phyloP scores from a whole-genome alignment of 2,888 invertebrate genomes.

The Lithophane leautieri region DNA sequence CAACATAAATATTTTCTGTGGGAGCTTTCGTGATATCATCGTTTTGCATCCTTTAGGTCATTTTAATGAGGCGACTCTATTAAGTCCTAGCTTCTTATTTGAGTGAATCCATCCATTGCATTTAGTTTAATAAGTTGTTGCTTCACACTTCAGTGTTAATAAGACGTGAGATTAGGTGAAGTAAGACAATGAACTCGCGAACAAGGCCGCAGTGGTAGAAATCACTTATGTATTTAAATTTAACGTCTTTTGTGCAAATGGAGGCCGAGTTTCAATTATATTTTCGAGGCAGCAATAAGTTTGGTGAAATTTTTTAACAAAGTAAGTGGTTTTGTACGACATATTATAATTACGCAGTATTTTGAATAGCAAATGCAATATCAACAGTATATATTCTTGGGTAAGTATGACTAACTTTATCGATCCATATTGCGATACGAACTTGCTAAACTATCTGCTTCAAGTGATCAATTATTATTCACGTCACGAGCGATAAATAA shows the following conservation, averaged over 20 bases:
- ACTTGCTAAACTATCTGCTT: conserved; percentile 39
- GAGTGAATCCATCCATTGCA: not conserved
- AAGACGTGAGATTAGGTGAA: conserved; percentile 62
- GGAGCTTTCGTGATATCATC: conserved; percentile 43
- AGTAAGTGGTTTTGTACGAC: not conserved
- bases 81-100: conserved; percentile 5
- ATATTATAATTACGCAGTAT: not conserved
- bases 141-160: conserved; percentile 48
- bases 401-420: conserved; percentile 36
- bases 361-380: conserved; percentile 28
- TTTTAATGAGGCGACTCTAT: conserved; percentile 10
- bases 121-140: conserved; percentile 30
- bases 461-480: conserved; percentile 50
- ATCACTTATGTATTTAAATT: conserved; percentile 52
- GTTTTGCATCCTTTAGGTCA: conserved; percentile 3
- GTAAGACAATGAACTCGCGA: conserved; percentile 69
- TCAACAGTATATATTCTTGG: conserved; percentile 34
- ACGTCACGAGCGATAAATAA: conserved; percentile 65
- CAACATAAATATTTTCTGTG: conserved; percentile 36
- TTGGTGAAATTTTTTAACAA: conserved; percentile 4
- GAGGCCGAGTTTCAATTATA: conserved; percentile 45
- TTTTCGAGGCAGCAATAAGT: conserved; percentile 31
- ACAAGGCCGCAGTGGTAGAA: conserved; percentile 69
- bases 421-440: conserved; percentile 27
- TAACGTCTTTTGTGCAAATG: conserved; percentile 51